A percentile compares a stretch with the other conserved stretches of the same genome.
Evolutionary conservation across 2,113 vertebrate species (phyloP).

Genomic region (Ramphastos sulfuratus): DNA sequence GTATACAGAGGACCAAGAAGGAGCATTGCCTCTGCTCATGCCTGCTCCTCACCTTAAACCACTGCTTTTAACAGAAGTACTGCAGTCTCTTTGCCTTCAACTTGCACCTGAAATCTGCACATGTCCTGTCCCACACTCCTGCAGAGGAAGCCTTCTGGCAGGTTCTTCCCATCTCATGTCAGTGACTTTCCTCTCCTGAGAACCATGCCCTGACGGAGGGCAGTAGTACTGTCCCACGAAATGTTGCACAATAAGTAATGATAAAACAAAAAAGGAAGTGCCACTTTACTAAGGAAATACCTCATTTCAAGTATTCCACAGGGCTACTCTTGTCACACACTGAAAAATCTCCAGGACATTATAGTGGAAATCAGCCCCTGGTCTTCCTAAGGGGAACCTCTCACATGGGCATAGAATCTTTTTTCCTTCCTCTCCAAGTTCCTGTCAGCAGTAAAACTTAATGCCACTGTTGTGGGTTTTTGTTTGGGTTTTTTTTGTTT

Average conservation of each 20-base stretch:
- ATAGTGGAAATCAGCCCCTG: neutral
- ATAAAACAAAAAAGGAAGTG: neutral
- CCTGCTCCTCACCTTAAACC: neutral
- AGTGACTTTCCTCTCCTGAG: neutral
- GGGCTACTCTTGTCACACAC: neutral
- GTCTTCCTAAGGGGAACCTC: neutral
- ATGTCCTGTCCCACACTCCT: neutral
- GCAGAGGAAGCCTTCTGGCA: neutral
- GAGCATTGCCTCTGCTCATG: neutral
- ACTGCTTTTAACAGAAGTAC: neutral
- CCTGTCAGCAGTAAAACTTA: neutral
- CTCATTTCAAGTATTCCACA: neutral
- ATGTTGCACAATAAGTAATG: neutral
- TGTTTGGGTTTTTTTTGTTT: neutral
- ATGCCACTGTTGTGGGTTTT: neutral
- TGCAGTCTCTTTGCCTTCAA: neutral
- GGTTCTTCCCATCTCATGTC: neutral
- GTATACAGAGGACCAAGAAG: neutral
- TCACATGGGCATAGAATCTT: fast-evolving
- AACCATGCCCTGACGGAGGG: neutral
- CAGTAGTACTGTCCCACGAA: neutral
- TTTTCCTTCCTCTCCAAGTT: neutral
- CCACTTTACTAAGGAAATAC: neutral
- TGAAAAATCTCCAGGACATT: neutral
- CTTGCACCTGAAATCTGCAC: neutral